A percentile compares a stretch with the other conserved stretches of the same genome.
phyloP scores from a whole-genome alignment of 2,888 invertebrate species.

The Octonoba sinensis region DNA sequence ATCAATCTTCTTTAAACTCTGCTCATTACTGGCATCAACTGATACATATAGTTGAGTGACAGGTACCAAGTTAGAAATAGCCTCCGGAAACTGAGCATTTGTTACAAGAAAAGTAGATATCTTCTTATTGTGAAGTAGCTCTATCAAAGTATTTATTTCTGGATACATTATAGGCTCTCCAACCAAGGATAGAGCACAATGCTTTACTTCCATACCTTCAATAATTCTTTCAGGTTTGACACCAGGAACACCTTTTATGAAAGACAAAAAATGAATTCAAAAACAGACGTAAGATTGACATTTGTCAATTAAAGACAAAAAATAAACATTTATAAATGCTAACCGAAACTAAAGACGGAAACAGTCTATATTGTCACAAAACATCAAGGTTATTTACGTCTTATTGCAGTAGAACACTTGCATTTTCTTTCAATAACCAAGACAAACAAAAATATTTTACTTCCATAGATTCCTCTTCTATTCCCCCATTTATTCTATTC shows the following conservation, averaged over 20 bases:
- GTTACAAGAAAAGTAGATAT: conserved; percentile 77
- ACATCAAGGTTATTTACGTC: too few species aligned
- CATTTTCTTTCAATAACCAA: too few species aligned
- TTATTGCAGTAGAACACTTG: too few species aligned
- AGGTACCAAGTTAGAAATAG: conserved; percentile 73
- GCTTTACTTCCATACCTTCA: conserved; percentile 74
- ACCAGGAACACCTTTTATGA: conserved; percentile 74
- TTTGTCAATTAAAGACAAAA: not conserved
- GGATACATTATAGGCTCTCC: conserved; percentile 78
- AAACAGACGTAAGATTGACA: not conserved
- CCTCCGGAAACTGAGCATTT: conserved; percentile 77
- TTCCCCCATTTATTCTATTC: too few species aligned
- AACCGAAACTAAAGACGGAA: not conserved
- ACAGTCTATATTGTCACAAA: too few species aligned
- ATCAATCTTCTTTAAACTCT: conserved; percentile 76
- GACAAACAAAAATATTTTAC: too few species aligned
- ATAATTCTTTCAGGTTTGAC: conserved; percentile 73
- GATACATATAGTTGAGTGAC: conserved; percentile 77
- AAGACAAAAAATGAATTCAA: not conserved
- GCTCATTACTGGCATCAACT: conserved; percentile 76
- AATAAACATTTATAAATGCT: not conserved
- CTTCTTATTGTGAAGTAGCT: conserved; percentile 73
- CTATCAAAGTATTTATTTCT: conserved; percentile 74
- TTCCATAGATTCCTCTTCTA: too few species aligned
- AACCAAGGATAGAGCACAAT: conserved; percentile 76